These are phyloP conservation scores for Beris morrisii DNA, from an alignment of 2,888 invertebrate genomes.

Conservation along the genomic window DNA sequence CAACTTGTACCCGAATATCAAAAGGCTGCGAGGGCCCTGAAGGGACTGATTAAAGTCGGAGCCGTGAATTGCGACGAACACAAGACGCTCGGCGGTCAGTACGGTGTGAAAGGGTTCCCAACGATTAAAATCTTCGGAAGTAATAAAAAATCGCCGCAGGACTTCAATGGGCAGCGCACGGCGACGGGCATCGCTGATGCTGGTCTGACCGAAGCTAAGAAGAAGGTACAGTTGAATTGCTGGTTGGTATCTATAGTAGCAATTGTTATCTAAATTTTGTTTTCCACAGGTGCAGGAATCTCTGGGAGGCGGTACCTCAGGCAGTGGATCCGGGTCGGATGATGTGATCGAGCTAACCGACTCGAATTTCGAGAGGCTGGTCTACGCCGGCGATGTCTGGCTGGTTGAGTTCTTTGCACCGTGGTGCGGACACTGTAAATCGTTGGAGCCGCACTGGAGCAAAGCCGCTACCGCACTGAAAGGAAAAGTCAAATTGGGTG, in stretches of 20 bases:
- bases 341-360: conserved; percentile 92
- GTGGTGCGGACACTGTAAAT: conserved; percentile 97
- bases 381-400: conserved; percentile 87
- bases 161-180: conserved; percentile 82
- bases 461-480: conserved; percentile 92
- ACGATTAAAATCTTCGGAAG: conserved; percentile 92
- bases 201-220: conserved; percentile 73
- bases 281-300: conserved; percentile 33
- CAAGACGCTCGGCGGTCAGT: conserved; percentile 76
- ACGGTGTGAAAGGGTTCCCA: conserved; percentile 88
- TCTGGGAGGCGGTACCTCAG: conserved; percentile 35
- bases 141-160: conserved; percentile 79
- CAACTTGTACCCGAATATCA: conserved; percentile 89
- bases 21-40: conserved; percentile 89
- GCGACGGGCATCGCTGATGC: conserved; percentile 86
- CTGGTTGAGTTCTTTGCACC: conserved; percentile 97
- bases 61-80: conserved; percentile 92
- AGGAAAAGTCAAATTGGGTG: conserved; percentile 96
- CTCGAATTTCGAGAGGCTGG: conserved; percentile 89
- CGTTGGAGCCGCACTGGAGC: conserved; percentile 94
- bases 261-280: background rate
- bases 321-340: conserved; percentile 21
- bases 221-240: conserved; percentile 61
- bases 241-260: background rate
- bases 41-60: conserved; percentile 93